Conservation (phyloP, 2,888 invertebrate species). For the Meandrusa payeni region DNA sequence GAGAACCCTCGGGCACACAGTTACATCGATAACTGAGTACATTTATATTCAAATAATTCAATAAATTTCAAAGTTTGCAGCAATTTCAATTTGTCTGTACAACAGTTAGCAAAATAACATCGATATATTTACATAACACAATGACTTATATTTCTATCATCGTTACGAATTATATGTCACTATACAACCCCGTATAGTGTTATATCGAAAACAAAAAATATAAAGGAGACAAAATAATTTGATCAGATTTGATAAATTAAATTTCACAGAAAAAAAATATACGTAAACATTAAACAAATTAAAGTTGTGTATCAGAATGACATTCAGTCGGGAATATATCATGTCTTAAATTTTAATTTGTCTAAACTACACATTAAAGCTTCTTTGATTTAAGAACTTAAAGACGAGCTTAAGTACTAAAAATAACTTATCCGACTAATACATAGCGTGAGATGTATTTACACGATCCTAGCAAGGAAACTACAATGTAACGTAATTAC, state of each 20-base stretch:
- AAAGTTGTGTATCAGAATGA: constrained; percentile 4
- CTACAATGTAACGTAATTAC: constrained; percentile 16
- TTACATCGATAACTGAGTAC: neutral
- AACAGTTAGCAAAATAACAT: neutral
- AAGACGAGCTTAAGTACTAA: constrained; percentile 35
- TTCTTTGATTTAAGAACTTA: constrained; percentile 65
- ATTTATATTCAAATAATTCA: neutral
- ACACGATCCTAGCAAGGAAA: constrained; percentile 14
- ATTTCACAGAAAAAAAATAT: constrained; percentile 9
- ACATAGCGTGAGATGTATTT: constrained; percentile 20
- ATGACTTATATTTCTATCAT: too few relatives aligned
- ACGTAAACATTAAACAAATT: constrained; percentile 1
- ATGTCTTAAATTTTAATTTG: constrained; percentile 10
- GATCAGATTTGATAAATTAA: constrained; percentile 16
- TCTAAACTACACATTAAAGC: constrained; percentile 65
- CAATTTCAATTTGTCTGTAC: constrained; percentile 8
- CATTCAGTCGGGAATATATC: constrained; percentile 4
- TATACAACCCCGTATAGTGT: constrained; percentile 7
- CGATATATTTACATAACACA: constrained; percentile 18
- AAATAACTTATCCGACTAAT: constrained; percentile 13
- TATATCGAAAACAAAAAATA: constrained; percentile 9
- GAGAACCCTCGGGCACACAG: too few relatives aligned
- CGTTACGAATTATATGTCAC: constrained; percentile 1
- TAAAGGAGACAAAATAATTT: constrained; percentile 6
- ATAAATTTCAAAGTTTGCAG: neutral